Conservation (phyloP, 2,797 vertebrate species). For the Artibeus lituratus region DNA sequence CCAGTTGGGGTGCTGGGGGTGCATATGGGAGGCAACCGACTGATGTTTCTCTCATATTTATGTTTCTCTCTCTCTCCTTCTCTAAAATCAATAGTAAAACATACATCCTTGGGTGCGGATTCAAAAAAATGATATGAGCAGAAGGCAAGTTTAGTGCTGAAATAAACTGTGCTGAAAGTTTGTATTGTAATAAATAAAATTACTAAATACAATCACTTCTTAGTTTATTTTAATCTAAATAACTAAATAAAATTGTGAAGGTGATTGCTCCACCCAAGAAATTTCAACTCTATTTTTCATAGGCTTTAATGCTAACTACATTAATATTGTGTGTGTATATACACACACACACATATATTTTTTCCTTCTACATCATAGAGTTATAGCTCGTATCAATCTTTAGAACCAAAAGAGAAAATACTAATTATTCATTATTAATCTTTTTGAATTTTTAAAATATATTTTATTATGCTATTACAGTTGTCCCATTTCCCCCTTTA, state of each 20-base stretch:
- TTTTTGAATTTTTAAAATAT: not conserved
- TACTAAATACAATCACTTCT: slow-evolving; percentile 8
- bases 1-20: not conserved
- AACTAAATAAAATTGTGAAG: slow-evolving; percentile 41
- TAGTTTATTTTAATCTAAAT: not conserved
- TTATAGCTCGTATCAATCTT: not conserved
- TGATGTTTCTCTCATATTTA: not conserved
- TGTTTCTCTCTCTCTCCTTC: not conserved
- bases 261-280: not conserved
- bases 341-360: not conserved
- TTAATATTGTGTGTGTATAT: not conserved
- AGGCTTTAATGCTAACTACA: not conserved
- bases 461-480: no score
- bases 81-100: not conserved
- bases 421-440: not conserved
- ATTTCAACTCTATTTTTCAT: slow-evolving; percentile 23
- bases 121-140: not conserved
- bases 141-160: not conserved
- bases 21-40: not conserved
- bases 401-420: slow-evolving; percentile 30
- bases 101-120: not conserved
- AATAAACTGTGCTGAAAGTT: slow-evolving; percentile 25
- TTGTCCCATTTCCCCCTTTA: no score
- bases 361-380: slow-evolving; percentile 2
- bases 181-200: slow-evolving; percentile 31